Conservation (phyloP, 1,140 invertebrate species). For the Lerema accius region DNA sequence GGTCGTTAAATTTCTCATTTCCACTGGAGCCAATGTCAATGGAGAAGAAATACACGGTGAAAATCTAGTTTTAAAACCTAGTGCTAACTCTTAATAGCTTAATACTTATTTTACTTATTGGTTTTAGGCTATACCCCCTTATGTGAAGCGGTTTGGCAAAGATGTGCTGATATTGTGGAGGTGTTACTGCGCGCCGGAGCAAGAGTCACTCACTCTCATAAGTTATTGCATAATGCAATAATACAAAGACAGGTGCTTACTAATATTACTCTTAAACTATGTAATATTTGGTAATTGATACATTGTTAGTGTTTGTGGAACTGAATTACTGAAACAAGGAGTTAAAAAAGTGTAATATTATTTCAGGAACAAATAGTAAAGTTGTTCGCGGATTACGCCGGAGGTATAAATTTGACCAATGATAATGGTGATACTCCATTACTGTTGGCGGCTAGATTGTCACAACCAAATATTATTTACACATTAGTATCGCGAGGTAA, state of each 20-base stretch:
- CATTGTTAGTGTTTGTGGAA: too few relatives aligned
- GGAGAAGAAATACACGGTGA: constrained; percentile 88
- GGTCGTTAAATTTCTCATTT: constrained; percentile 71
- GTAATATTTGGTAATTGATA: too few relatives aligned
- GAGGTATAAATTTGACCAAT: constrained; percentile 83
- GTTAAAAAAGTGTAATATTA: too few relatives aligned
- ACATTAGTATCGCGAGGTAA: constrained; percentile 81
- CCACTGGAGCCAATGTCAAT: constrained; percentile 89
- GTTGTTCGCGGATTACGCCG: constrained; percentile 63
- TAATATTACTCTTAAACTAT: too few relatives aligned
- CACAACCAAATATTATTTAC: constrained; percentile 73
- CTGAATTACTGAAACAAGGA: too few relatives aligned
- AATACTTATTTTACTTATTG: too few relatives aligned
- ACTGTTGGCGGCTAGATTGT: constrained; percentile 82
- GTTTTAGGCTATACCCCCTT: constrained; percentile 64
- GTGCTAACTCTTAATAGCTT: too few relatives aligned
- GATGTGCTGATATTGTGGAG: constrained; percentile 60
- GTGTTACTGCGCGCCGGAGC: constrained; percentile 60
- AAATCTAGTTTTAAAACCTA: too few relatives aligned
- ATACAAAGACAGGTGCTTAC: constrained; percentile 71
- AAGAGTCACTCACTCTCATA: constrained; percentile 70
- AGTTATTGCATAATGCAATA: constrained; percentile 70
- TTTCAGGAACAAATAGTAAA: constrained; percentile 66
- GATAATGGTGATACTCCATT: constrained; percentile 85
- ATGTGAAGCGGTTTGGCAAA: constrained; percentile 74